Evolutionary conservation across 1,140 invertebrate species (phyloP).

Genomic region (Antheraea pernyi): DNA sequence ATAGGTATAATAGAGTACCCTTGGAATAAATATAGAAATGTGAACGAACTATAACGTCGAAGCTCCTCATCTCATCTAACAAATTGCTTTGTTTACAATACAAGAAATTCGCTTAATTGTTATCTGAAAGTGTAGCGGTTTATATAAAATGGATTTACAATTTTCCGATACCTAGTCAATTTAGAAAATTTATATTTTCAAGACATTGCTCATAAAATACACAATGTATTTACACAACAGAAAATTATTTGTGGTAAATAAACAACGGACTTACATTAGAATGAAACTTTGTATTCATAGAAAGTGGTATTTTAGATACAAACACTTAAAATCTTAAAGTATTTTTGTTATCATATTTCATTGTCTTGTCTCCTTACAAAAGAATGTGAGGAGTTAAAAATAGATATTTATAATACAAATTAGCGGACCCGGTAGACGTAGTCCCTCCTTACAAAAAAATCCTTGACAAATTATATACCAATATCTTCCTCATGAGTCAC

Average conservation of each 20-base stretch:
- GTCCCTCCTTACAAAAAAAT: too few relatives aligned
- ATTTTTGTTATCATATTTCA: too few relatives aligned
- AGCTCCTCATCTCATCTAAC: not conserved
- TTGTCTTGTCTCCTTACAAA: too few relatives aligned
- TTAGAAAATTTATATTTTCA: not conserved
- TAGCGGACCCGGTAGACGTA: too few relatives aligned
- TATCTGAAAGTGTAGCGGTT: not conserved
- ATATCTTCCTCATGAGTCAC: too few relatives aligned
- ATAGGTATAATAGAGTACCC: too few relatives aligned
- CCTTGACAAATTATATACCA: too few relatives aligned
- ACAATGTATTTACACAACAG: not conserved
- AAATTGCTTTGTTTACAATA: not conserved
- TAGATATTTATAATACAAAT: too few relatives aligned
- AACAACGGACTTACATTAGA: not conserved
- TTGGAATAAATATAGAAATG: not conserved
- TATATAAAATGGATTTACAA: conserved; percentile 10
- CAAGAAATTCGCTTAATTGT: not conserved
- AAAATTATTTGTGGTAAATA: not conserved
- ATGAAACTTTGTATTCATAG: too few relatives aligned
- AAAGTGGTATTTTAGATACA: too few relatives aligned
- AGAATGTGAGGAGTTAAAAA: too few relatives aligned
- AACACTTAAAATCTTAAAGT: too few relatives aligned
- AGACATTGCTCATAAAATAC: not conserved
- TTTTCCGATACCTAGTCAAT: not conserved
- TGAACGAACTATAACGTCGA: not conserved